Conservation (phyloP, 2,113 vertebrate species). For the Scytalopus superciliaris region DNA sequence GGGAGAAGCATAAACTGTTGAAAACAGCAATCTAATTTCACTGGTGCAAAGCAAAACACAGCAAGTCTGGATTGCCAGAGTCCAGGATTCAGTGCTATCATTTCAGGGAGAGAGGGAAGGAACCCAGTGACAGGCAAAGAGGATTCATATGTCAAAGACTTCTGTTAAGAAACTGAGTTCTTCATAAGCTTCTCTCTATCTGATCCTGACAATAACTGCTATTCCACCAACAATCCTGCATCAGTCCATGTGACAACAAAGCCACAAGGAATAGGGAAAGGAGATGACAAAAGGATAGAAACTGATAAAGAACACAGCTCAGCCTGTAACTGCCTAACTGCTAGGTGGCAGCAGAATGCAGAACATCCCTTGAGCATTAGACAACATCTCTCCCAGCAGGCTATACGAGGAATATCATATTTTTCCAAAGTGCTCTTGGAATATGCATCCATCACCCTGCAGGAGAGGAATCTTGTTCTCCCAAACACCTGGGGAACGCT, state of each 20-base stretch:
- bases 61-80: not conserved
- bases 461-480: not conserved
- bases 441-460: not conserved
- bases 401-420: not conserved
- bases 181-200: not conserved
- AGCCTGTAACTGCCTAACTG: not conserved
- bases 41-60: not conserved
- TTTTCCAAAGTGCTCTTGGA: fast-evolving
- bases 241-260: not conserved
- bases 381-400: not conserved
- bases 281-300: not conserved
- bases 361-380: not conserved
- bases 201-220: not conserved
- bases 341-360: not conserved
- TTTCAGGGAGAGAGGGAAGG: not conserved
- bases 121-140: not conserved
- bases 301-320: not conserved
- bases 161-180: not conserved
- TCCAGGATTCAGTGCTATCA: not conserved
- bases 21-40: not conserved
- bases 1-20: not conserved
- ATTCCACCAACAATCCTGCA: not conserved
- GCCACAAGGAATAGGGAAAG: not conserved
- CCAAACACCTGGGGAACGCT: not conserved
- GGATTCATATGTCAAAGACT: fast-evolving